Evolutionary conservation across 2,113 vertebrate species (phyloP).

Genomic region (Gadus macrocephalus): DNA sequence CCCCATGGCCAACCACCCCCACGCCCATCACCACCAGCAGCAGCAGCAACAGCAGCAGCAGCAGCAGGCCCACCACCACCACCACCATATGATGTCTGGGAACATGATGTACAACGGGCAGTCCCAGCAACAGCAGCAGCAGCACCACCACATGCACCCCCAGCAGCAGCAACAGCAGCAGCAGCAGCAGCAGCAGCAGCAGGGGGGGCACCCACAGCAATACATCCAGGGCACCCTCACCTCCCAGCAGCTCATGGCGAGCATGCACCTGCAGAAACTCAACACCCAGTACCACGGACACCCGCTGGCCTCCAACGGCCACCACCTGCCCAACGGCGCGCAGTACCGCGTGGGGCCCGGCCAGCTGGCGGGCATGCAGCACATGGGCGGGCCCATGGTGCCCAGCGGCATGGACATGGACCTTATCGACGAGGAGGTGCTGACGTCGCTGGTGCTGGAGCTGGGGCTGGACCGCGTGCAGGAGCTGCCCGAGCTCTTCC

Average conservation of each 20-base stretch:
- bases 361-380: slow-evolving; percentile 77
- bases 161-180: slow-evolving; percentile 55
- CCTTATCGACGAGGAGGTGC: slow-evolving; percentile 92
- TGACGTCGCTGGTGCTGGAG: slow-evolving; percentile 90
- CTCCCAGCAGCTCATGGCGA: slow-evolving; percentile 83
- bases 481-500: slow-evolving; percentile 92
- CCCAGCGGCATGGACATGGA: slow-evolving; percentile 88
- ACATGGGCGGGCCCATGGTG: slow-evolving; percentile 73
- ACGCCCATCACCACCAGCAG: slow-evolving; percentile 43
- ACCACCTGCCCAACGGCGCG: slow-evolving; percentile 58
- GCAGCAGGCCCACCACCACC: slow-evolving; percentile 50
- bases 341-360: slow-evolving; percentile 75
- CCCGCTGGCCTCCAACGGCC: slow-evolving; percentile 63
- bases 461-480: slow-evolving; percentile 90
- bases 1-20: slow-evolving; percentile 55
- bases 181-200: slow-evolving; percentile 58
- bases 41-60: slow-evolving; percentile 66
- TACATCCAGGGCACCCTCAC: slow-evolving; percentile 77
- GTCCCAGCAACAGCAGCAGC: slow-evolving; percentile 38
- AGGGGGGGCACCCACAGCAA: slow-evolving; percentile 70
- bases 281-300: slow-evolving; percentile 86
- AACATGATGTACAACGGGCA: slow-evolving; percentile 64
- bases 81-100: slow-evolving; percentile 69
- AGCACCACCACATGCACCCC: slow-evolving; percentile 62
- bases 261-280: slow-evolving; percentile 90